phyloP scores from a whole-genome alignment of 1,140 invertebrate genomes.

The Drosophila sechellia region DNA sequence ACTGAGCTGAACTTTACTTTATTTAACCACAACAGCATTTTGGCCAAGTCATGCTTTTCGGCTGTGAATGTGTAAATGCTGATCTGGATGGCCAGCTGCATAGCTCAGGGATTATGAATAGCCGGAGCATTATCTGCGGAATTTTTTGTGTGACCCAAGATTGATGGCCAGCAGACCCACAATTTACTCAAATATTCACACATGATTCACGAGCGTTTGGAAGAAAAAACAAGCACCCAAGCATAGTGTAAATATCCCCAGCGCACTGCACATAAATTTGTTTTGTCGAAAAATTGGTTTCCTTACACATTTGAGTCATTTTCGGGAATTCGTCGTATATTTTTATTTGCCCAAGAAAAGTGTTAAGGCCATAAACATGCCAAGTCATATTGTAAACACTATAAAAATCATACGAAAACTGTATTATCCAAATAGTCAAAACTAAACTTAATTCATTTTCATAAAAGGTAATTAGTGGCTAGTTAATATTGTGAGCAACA shows the following conservation, averaged over 20 bases:
- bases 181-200: slow-evolving; percentile 15
- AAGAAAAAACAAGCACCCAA: neutral
- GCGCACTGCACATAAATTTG: slow-evolving; percentile 4
- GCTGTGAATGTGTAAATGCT: slow-evolving; percentile 23
- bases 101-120: slow-evolving; percentile 28
- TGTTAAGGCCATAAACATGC: slow-evolving; percentile 1
- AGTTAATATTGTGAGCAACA: neutral
- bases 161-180: slow-evolving; percentile 30
- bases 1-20: slow-evolving; percentile 23
- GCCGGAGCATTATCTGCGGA: slow-evolving; percentile 34
- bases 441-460: neutral
- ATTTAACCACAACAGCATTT: slow-evolving; percentile 17
- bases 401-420: slow-evolving; percentile 4
- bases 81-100: slow-evolving; percentile 32
- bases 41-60: slow-evolving; percentile 46
- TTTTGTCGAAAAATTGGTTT: neutral
- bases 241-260: neutral
- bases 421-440: slow-evolving; percentile 7
- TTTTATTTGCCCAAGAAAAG: neutral
- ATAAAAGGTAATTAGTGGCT: neutral
- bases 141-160: slow-evolving; percentile 22
- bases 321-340: neutral
- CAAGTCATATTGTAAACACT: slow-evolving; percentile 1
- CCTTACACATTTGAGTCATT: slow-evolving; percentile 1
- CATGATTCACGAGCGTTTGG: slow-evolving; percentile 8